phyloP scores from a whole-genome alignment of 2,888 invertebrate genomes.

The Iselma pallidipennis region DNA sequence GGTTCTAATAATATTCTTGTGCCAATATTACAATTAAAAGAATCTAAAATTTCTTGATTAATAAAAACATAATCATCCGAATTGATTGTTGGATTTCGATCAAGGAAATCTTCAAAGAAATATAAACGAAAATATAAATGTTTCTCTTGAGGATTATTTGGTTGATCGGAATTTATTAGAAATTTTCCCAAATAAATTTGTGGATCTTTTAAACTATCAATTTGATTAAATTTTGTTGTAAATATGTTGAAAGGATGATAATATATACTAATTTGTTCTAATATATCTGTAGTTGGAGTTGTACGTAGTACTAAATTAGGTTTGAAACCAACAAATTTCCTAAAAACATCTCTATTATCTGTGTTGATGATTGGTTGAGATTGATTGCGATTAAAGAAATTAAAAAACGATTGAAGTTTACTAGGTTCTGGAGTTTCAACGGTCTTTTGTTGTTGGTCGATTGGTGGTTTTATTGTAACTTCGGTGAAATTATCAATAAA shows the following conservation, averaged over 20 bases:
- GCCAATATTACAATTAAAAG: slow-evolving; percentile 62
- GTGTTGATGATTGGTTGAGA: slow-evolving; percentile 2
- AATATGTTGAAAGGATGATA: slow-evolving; percentile 51
- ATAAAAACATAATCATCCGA: slow-evolving; percentile 54
- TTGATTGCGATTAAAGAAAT: slow-evolving; percentile 9
- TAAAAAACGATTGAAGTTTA: slow-evolving; percentile 5
- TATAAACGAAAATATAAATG: slow-evolving; percentile 43
- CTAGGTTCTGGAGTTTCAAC: neutral
- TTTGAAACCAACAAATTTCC: slow-evolving; percentile 22
- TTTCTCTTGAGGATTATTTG: slow-evolving; percentile 28
- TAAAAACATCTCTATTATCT: slow-evolving; percentile 10
- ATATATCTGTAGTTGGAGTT: slow-evolving; percentile 28
- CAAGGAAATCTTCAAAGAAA: slow-evolving; percentile 45
- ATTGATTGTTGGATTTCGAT: slow-evolving; percentile 19
- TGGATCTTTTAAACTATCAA: slow-evolving; percentile 22
- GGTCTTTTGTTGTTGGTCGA: slow-evolving; percentile 3
- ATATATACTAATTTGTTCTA: slow-evolving; percentile 24
- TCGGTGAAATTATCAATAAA: slow-evolving; percentile 63
- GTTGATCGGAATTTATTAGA: slow-evolving; percentile 29
- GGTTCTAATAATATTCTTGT: slow-evolving; percentile 60
- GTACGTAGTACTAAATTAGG: slow-evolving; percentile 31
- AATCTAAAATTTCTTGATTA: slow-evolving; percentile 60
- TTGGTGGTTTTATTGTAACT: slow-evolving; percentile 47
- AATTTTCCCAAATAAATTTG: slow-evolving; percentile 32
- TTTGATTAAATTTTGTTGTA: slow-evolving; percentile 37